A percentile compares a stretch with the other conserved stretches of the same genome.
These are phyloP conservation scores for Lasiommata megera DNA, from an alignment of 2,888 invertebrate genomes.

Conservation along the genomic window DNA sequence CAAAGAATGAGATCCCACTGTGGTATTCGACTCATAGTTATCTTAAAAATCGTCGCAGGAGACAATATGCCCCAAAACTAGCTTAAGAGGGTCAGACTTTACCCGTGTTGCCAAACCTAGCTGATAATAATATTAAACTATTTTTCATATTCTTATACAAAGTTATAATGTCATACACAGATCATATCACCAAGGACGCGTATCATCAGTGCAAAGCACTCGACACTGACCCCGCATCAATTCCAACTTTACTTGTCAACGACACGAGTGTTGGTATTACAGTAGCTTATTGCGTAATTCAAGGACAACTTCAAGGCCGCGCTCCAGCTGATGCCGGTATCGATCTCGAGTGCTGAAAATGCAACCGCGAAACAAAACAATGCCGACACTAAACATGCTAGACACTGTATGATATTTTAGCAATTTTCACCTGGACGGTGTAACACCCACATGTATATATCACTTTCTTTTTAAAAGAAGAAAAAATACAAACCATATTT, in stretches of 20 bases:
- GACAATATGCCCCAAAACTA: too few species aligned
- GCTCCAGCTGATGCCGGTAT: conserved; percentile 26
- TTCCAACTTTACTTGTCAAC: background rate
- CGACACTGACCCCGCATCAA: conserved; percentile 23
- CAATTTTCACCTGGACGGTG: too few species aligned
- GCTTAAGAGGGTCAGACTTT: too few species aligned
- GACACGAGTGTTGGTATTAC: background rate
- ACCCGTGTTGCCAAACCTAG: too few species aligned
- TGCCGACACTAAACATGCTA: background rate
- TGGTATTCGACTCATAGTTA: too few species aligned
- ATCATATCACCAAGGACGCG: background rate
- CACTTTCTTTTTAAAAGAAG: too few species aligned
- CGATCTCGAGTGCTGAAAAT: background rate
- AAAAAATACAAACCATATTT: too few species aligned
- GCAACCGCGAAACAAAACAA: conserved; percentile 8
- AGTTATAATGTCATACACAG: background rate
- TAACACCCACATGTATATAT: too few species aligned
- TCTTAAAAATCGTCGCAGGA: too few species aligned
- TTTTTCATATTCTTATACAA: background rate
- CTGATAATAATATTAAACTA: too few species aligned
- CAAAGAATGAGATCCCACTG: too few species aligned
- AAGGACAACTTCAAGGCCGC: conserved; percentile 16
- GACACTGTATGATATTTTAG: too few species aligned
- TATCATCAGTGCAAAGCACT: conserved; percentile 7
- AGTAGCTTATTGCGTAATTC: conserved; percentile 4